Evolutionary conservation across 2,113 vertebrate genomes (phyloP), one percentile per base, ranked within the genome.

Genomic region (Sinosuthora webbiana): DNA sequence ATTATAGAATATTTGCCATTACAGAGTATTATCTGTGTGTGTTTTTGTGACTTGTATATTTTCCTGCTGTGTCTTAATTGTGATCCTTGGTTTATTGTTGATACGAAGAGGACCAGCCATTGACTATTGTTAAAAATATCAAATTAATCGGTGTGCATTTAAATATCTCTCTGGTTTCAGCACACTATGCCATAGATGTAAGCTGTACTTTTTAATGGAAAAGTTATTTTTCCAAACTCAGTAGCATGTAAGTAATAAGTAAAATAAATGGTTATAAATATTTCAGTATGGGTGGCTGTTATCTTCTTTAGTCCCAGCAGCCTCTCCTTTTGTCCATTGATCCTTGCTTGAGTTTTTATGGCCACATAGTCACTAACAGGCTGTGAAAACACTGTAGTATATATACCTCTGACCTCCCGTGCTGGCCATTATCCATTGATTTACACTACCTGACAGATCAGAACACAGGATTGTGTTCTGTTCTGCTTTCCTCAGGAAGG

Each of bases 321-420:
- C 71, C 64, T 91, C 63, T 86, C 47, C 69, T 90, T 82, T 70
- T 83, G 45, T 78, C 84, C 78, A 88, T 52, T 95, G 96, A 96
- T 95, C 68, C 92, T 95, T 94, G 75, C 79, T 85, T 95, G 87
- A 77, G 87, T 97, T 95, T 94, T 96, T 94, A 95, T 93, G 93
- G 87, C 68, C 85, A 49, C 79, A n/a, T 55, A 91, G 96, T 93
- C 91, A 80, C 92, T 93, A 93, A 93, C 87, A 47, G 74, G 57
- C 87, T 91, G 78, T 97, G 95, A 94, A 95, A 95, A 80, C 94
- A 57, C 59, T 88, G 49, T 55, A 59, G 67, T 91, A 21, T 86
- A 37, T 95, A 80, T 70, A 90, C 88, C 71, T 90, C 85, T 95
- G 93, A 93, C 92, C 84, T 74, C 49, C 87, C 3, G 9, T 93